Evolutionary conservation across 2,113 vertebrate species (phyloP).

Genomic region (Syrrhaptes paradoxus): DNA sequence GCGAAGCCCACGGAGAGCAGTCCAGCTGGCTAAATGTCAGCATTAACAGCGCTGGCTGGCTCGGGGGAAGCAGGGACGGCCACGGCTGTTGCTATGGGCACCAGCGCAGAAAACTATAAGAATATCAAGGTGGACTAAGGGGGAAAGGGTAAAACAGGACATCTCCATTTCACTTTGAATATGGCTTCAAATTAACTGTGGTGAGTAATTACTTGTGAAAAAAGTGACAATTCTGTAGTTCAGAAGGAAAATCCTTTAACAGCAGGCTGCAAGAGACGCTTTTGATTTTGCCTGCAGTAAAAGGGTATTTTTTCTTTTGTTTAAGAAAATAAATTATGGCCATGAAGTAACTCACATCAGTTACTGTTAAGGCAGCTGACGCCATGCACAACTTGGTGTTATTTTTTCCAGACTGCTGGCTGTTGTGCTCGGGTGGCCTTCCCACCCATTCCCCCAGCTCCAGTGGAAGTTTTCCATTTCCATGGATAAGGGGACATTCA

Average conservation of each 20-base stretch:
- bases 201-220: slow-evolving; percentile 68
- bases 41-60: neutral
- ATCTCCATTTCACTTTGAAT: slow-evolving; percentile 59
- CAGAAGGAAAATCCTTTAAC: slow-evolving; percentile 55
- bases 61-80: neutral
- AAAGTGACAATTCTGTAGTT: neutral
- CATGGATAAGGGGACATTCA: neutral
- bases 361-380: slow-evolving; percentile 45
- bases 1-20: neutral
- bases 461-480: neutral
- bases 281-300: slow-evolving; percentile 20
- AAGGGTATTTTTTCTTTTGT: neutral
- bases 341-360: slow-evolving; percentile 32
- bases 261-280: slow-evolving; percentile 8
- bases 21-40: slow-evolving; percentile 43
- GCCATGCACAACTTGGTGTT: neutral
- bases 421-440: neutral
- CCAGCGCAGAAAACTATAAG: slow-evolving; percentile 24
- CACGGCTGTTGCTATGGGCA: slow-evolving; percentile 68
- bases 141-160: slow-evolving; percentile 47
- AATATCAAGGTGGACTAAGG: slow-evolving; percentile 38
- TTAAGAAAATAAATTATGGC: slow-evolving; percentile 29
- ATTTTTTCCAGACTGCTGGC: slow-evolving; percentile 44
- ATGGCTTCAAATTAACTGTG: slow-evolving; percentile 62
- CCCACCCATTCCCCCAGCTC: neutral